Conservation (phyloP, 92 coral and sea anemone genomes). For the Siderastrea radians region DNA sequence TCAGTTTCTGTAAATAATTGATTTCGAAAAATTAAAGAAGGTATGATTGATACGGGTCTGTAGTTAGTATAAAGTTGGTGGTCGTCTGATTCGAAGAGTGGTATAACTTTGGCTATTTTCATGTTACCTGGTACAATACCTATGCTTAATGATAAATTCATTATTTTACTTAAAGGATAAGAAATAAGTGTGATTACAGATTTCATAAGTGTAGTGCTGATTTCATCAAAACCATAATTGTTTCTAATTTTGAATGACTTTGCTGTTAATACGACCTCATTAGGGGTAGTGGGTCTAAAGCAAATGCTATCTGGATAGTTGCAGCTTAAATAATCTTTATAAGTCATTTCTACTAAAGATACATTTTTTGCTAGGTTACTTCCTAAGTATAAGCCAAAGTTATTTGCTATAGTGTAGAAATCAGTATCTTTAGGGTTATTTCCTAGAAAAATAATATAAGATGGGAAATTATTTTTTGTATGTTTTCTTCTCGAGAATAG, state of each 20-base stretch:
- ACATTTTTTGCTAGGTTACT: conserved; percentile 7
- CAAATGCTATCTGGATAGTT: background rate
- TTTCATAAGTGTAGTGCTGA: background rate
- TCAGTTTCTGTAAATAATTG: conserved; percentile 1
- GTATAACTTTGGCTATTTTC: conserved; percentile 9
- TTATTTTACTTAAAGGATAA: conserved; percentile 3
- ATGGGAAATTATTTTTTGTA: background rate
- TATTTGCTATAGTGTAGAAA: background rate
- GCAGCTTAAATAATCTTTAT: background rate
- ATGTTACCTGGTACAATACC: background rate
- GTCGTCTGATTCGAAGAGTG: conserved; percentile 13
- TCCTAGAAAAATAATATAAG: background rate
- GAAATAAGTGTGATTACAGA: background rate
- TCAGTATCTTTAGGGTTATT: background rate
- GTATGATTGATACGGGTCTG: conserved; percentile 47
- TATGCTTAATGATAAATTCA: background rate
- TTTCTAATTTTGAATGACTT: background rate
- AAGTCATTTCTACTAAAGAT: background rate
- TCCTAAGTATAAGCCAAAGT: background rate
- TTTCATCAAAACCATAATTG: conserved; percentile 19
- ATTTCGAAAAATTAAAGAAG: conserved; percentile 24
- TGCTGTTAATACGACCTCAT: background rate
- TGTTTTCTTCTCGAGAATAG: no score
- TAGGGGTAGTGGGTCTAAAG: background rate
- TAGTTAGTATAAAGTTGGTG: conserved; percentile 24